Evolutionary conservation across 2,113 vertebrate genomes (phyloP).

Genomic region (Halichoerus grypus): DNA sequence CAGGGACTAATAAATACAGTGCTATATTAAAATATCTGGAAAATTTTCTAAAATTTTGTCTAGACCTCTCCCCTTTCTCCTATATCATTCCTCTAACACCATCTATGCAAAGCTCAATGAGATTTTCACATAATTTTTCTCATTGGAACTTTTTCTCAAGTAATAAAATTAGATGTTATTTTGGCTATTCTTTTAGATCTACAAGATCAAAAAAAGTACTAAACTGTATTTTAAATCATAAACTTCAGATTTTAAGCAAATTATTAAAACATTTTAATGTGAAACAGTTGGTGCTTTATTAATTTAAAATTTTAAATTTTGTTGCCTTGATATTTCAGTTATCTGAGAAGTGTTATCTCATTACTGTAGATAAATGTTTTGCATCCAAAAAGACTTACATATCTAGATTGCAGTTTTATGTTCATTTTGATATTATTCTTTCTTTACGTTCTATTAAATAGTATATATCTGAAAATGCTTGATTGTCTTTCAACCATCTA

Average conservation of each 20-base stretch:
- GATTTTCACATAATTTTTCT: not conserved
- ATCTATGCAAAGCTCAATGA: not conserved
- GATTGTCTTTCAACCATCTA: not conserved
- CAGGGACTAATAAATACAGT: not conserved
- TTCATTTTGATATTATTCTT: not conserved
- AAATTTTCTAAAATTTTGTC: not conserved
- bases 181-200: not conserved
- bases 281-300: slow-evolving; percentile 24
- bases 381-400: not conserved
- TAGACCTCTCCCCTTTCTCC: not conserved
- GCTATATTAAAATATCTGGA: not conserved
- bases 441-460: not conserved
- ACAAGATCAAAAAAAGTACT: not conserved
- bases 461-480: not conserved
- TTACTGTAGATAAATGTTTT: not conserved
- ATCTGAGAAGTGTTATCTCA: not conserved
- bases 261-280: slow-evolving; percentile 4
- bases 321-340: not conserved
- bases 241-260: not conserved
- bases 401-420: not conserved
- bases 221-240: not conserved
- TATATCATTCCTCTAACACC: not conserved
- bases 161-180: not conserved
- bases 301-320: slow-evolving; percentile 26
- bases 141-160: not conserved